Base-by-base conservation (phyloP, 2,797 vertebrate genomes). In the Arctocebus calabarensis region DNA sequence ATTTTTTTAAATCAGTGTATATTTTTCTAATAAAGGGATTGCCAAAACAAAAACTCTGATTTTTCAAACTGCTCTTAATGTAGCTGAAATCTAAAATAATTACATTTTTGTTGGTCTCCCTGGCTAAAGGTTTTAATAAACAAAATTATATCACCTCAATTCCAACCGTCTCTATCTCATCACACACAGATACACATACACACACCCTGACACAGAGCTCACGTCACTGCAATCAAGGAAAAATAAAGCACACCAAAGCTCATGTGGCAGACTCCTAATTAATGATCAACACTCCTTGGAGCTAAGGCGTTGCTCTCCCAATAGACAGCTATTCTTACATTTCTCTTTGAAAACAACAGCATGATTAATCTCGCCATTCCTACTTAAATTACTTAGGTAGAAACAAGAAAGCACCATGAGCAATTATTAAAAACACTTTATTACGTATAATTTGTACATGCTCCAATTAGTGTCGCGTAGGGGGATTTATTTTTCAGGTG, bases 381-480 rank as follows among this genome's bases (percentile, higher is more conserved):
- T 73, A 14, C 55, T 88, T 66, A 83, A 93, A 91, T 84, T 88
- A 55, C 82, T 81, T 73, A 43, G 12, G 37, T 59, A 93, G 79
- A 92, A 91, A 93, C 23, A 91, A 89, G 68, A 90, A 16, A 59
- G 64, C 79, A 57, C 62, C 52, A 10, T 93, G 61, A 81, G 91
- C 84, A 89, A 93, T 95, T 88, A 94, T 86, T 86, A 93, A 97
- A 96, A 98, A 96, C 68, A 95, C 52, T 92, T 93, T 97, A 97
- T 97, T 96, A 87, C 85, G 48, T 94, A 61, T 95, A 95, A 94
- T 94, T 96, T 97, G 78, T 91, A 95, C 97, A 95, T 97, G 97
- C 94, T 97, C 95, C 59, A 68, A 25, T 79, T 57, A 23, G 84
- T 62, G 82, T 94, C 90, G 73, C 82, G 88, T 64, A 57, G 89